Percentiles rank a stretch among this genome's conserved stretches.
Evolutionary conservation across 2,888 invertebrate species (phyloP).

Genomic region (Portevinia maculata): DNA sequence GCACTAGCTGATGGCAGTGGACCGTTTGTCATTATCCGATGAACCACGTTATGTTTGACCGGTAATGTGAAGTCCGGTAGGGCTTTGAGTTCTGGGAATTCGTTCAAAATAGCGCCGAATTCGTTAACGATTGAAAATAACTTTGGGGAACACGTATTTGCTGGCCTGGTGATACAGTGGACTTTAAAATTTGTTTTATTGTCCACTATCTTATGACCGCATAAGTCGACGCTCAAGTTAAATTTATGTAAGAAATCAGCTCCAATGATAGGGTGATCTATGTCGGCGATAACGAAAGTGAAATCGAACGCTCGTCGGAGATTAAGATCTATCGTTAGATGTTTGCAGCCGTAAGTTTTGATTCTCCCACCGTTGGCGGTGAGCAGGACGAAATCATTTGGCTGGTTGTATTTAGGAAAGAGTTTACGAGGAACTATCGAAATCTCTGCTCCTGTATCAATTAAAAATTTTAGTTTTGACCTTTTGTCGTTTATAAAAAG

Average conservation of each 20-base stretch:
- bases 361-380: slow-evolving; percentile 35
- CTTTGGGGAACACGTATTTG: neutral
- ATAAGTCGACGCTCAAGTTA: no score
- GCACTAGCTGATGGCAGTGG: neutral
- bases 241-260: no score
- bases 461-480: neutral
- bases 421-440: slow-evolving; percentile 32
- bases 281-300: slow-evolving; percentile 10
- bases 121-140: slow-evolving; percentile 17
- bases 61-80: slow-evolving; percentile 32
- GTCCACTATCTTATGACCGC: no score
- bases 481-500: slow-evolving; percentile 13
- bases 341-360: slow-evolving; percentile 16
- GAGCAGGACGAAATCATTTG: slow-evolving; percentile 12
- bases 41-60: slow-evolving; percentile 14
- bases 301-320: slow-evolving; percentile 12
- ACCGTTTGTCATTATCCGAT: slow-evolving; percentile 31
- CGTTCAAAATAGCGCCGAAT: slow-evolving; percentile 35
- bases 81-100: slow-evolving; percentile 24
- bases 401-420: neutral
- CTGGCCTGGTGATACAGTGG: no score
- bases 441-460: slow-evolving; percentile 26
- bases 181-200: no score
- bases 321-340: slow-evolving; percentile 7
- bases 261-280: slow-evolving; percentile 4